Conservation (phyloP, 2,888 invertebrate species). For the Arctia plantaginis region DNA sequence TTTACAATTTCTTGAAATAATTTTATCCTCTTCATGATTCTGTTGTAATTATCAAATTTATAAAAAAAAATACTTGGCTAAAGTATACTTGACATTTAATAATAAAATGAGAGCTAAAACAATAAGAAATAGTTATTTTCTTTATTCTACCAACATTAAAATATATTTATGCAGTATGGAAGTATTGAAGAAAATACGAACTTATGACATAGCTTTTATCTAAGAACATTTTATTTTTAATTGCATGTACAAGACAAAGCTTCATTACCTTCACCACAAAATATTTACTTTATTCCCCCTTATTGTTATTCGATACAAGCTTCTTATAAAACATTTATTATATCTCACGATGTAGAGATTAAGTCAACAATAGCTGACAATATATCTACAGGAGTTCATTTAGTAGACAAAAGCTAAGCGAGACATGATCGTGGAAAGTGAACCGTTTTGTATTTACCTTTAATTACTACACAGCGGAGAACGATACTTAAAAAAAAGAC, state of each 20-base stretch:
- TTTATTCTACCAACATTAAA: background rate
- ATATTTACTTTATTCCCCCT: slow-evolving; percentile 13
- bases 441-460: slow-evolving; percentile 85
- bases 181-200: no score
- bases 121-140: no score
- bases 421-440: slow-evolving; percentile 72
- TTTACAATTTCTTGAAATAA: no score
- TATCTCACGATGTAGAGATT: slow-evolving; percentile 71
- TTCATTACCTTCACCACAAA: slow-evolving; percentile 28
- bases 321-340: slow-evolving; percentile 83
- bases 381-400: slow-evolving; percentile 80
- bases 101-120: no score
- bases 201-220: background rate
- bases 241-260: slow-evolving; percentile 41
- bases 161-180: no score
- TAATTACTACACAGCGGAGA: slow-evolving; percentile 80
- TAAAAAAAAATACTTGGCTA: no score
- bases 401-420: slow-evolving; percentile 78
- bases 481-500: slow-evolving; percentile 57
- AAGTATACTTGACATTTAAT: no score
- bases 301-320: slow-evolving; percentile 38
- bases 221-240: slow-evolving; percentile 42
- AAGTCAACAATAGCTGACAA: slow-evolving; percentile 83
- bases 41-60: no score
- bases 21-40: background rate